Conservation (phyloP, 2,113 vertebrate genomes). For the Clarias macrocephalus region DNA sequence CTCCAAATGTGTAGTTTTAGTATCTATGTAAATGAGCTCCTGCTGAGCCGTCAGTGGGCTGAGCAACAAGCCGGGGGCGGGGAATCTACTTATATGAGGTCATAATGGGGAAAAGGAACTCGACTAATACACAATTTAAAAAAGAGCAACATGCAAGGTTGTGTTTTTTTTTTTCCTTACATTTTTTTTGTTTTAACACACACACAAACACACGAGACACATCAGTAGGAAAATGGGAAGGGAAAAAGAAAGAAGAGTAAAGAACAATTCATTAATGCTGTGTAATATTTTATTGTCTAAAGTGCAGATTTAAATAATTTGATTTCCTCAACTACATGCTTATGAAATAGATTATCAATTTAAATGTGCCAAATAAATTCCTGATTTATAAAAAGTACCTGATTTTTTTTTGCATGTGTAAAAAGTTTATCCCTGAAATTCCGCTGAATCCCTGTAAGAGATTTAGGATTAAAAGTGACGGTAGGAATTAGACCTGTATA, state of each 20-base stretch:
- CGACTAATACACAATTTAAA: too few relatives aligned
- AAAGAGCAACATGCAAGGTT: too few relatives aligned
- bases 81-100: too few relatives aligned
- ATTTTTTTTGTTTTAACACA: too few relatives aligned
- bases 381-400: neutral
- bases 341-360: neutral
- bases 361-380: neutral
- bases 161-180: too few relatives aligned
- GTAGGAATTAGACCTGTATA: neutral
- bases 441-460: neutral
- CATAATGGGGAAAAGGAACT: too few relatives aligned
- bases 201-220: too few relatives aligned
- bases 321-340: neutral
- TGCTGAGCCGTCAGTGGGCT: too few relatives aligned
- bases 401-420: neutral
- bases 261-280: neutral
- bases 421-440: neutral
- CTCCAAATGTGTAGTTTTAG: too few relatives aligned
- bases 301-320: neutral
- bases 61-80: too few relatives aligned
- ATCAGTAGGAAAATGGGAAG: neutral
- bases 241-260: neutral
- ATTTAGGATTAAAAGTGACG: neutral
- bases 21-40: too few relatives aligned
- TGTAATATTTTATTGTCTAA: neutral